These are phyloP conservation scores for Chlamydotis undulata DNA, from an alignment of 2,113 vertebrate species.

Conservation along the genomic window DNA sequence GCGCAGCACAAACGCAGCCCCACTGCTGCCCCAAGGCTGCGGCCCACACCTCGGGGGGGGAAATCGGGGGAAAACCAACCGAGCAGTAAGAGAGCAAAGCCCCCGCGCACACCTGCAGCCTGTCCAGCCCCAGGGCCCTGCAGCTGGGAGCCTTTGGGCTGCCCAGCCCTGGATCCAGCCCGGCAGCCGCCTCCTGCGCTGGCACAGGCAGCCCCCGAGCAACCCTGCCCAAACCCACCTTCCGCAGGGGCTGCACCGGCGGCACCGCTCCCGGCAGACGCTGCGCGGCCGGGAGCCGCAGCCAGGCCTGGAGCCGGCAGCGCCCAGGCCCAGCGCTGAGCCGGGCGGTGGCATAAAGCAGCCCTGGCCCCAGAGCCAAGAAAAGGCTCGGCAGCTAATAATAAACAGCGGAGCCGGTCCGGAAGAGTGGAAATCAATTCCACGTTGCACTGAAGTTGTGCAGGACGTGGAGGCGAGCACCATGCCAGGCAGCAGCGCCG, in stretches of 20 bases:
- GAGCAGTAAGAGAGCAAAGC: background rate
- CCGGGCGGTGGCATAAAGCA: fast-evolving
- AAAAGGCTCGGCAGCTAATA: background rate
- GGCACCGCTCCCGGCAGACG: fast-evolving
- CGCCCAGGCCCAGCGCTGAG: fast-evolving
- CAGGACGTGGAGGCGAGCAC: slow-evolving; percentile 35
- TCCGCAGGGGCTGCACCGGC: background rate
- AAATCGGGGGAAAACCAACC: background rate
- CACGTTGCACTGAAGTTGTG: slow-evolving; percentile 11
- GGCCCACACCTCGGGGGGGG: background rate
- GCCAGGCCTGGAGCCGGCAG: background rate
- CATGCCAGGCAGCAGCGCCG: slow-evolving; percentile 30
- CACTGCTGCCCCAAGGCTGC: background rate
- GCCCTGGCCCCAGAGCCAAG: fast-evolving
- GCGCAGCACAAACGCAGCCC: background rate
- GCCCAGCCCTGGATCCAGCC: background rate
- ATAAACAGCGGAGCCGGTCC: background rate
- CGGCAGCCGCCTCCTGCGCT: background rate
- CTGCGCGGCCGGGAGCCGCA: fast-evolving
- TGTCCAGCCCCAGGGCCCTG: background rate
- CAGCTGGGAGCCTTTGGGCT: background rate
- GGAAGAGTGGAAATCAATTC: background rate
- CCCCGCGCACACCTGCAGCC: fast-evolving
- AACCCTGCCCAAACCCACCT: background rate
- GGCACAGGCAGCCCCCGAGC: background rate